Evolutionary conservation across 2,888 invertebrate species (phyloP).

Genomic region (Pristionchus mayeri): DNA sequence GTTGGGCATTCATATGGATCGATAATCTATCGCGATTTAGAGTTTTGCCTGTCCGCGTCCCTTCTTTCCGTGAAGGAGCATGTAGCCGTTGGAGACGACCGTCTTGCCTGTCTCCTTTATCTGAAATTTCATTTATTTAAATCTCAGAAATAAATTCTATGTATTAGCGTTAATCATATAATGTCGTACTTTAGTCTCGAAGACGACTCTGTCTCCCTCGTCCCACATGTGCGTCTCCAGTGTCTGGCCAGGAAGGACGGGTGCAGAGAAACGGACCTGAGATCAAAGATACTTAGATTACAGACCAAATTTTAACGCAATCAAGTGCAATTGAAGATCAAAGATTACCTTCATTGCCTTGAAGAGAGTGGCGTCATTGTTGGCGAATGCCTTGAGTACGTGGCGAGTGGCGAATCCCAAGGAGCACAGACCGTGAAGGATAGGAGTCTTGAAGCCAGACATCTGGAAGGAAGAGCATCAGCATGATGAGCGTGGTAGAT

Average conservation of each 20-base stretch:
- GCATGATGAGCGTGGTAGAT: neutral
- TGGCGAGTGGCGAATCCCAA: constrained; percentile 89
- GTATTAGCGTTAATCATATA: no score
- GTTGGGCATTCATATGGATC: no score
- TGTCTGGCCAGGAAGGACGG: constrained; percentile 94
- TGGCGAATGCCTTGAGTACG: constrained; percentile 85
- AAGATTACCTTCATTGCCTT: constrained; percentile 87
- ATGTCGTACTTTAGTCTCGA: constrained; percentile 84
- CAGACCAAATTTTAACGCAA: neutral
- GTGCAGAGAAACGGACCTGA: constrained; percentile 89
- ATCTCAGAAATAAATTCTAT: no score
- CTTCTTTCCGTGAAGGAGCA: constrained; percentile 38
- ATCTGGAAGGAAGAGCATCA: no score
- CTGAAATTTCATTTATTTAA: constrained; percentile 59
- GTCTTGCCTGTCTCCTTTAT: constrained; percentile 85
- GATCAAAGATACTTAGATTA: no score
- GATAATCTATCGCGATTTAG: neutral
- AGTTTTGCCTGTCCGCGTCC: constrained; percentile 25
- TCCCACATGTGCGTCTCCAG: constrained; percentile 95
- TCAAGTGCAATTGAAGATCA: neutral
- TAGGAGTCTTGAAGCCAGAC: constrained; percentile 87
- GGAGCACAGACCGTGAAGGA: constrained; percentile 94
- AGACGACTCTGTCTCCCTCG: constrained; percentile 85
- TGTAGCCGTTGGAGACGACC: constrained; percentile 84
- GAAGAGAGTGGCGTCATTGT: constrained; percentile 86